Evolutionary conservation across 2,888 invertebrate species (phyloP), one percentile per base, ranked within the genome.

Genomic region (Siphlonurus alternatus): DNA sequence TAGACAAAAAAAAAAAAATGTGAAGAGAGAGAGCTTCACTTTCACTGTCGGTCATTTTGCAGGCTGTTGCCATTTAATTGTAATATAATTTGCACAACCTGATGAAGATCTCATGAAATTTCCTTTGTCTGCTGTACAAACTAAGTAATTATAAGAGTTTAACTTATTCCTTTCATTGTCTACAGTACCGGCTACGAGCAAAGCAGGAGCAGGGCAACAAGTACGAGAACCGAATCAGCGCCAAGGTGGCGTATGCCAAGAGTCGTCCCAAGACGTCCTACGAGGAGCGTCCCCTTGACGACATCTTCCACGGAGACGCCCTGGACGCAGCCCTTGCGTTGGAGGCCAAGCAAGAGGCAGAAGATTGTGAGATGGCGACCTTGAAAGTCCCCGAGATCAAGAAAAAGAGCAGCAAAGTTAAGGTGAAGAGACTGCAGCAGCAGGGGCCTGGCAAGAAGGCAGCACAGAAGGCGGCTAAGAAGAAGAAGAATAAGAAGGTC

Each of bases 161-260:
- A 60, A n/a, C n/a, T n/a, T n/a, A n/a, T n/a, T n/a, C n/a, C n/a
- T n/a, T n/a, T n/a, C n/a, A n/a, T n/a, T n/a, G n/a, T n/a, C 15
- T 76, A 51, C 72, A 83, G 81, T 83, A 88, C 71, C 83, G 94
- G 23, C 86, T 88, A 73, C 80, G 84, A 61, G 72, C 88, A 63
- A 83, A 81, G 60, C 83, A 83, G 73, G 80, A 81, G 65, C 84
- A 86, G 67, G 86, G 85, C 56, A 80, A 82, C 65, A 88, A 90
- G 73, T 96, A 95, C 74, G 79, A 87, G 51, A 85, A 87, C 69
- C 82, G 88, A 70, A 78, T 93, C 64, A 85, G 90, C 70, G 88
- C 92, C 71, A 94, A 93, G 76, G 82, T 85, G 23, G 80, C 84
- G 23, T 83, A 84, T 70, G 85, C 88, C 74, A 82, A 84, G 1